Base-by-base conservation (phyloP, 2,888 invertebrate genomes). In the Melanostoma scalare region DNA sequence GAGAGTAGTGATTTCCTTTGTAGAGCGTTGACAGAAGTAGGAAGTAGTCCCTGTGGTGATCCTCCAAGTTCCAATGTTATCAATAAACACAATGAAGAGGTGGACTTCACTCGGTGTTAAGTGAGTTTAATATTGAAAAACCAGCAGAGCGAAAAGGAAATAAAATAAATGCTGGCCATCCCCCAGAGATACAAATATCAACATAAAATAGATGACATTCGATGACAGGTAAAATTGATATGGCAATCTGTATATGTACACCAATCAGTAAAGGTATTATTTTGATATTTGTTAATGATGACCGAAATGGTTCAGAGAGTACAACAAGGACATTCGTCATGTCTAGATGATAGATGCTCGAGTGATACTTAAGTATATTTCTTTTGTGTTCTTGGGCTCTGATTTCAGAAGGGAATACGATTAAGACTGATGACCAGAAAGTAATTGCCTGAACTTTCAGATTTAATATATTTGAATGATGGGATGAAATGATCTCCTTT, bases 211-310 rank as follows among this genome's bases (percentile, higher is more conserved):
- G 74, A 68, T 55, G 79, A 20, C 79, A 52, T 74, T 63, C 30
- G 79, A 46, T 69, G 69, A 80, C 63, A 80, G 74, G 69, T 80
- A 52, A 31, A 80, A 74, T 74, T 80, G 69, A 74, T 69, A 74
- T 46, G 55, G 9, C 61, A 52, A 38, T 36, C 36, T 73, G 55
- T 69, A 33, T 44, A 60, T 44, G 44, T 60, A 20, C 20, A 20
- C 20, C 20, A n/a, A n/a, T n/a, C n/a, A 10, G 58, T 44, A 42
- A 46, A 20, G 61, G 20, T 35, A 10, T 60, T 30, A 30, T 33
- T 46, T 46, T 33, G 20, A 56, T 40, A 20, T 9, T 46, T 31
- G 61, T 0, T 46, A 20, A 36, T 61, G 35, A 46, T 61, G 9
- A 8, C 30, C 9, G 9, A 20, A 61, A 61, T 35, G 44, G 8